These are phyloP conservation scores for Aythya baeri DNA, from an alignment of 2,113 vertebrate genomes.

Conservation along the genomic window DNA sequence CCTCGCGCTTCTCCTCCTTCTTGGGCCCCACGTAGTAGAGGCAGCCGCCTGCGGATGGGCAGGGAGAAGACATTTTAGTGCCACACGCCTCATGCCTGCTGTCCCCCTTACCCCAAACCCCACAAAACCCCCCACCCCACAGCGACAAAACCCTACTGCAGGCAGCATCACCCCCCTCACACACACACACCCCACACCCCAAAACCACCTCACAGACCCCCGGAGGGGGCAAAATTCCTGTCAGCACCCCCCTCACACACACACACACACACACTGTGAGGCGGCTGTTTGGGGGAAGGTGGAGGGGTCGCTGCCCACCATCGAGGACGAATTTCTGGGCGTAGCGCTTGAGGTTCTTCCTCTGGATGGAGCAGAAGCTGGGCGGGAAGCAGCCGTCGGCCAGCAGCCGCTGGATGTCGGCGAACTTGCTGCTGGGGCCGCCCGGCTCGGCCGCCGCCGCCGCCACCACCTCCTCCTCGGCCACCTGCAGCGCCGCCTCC, in stretches of 20 bases:
- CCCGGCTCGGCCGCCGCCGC: constrained; percentile 76
- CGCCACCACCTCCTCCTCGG: constrained; percentile 85
- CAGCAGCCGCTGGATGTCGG: constrained; percentile 87
- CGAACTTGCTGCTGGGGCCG: constrained; percentile 80
- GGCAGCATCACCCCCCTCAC: no score
- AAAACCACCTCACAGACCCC: no score
- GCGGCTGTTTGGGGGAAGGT: no score
- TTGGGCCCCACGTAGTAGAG: constrained; percentile 91
- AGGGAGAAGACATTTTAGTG: no score
- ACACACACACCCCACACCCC: no score
- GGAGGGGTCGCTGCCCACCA: constrained; percentile 51
- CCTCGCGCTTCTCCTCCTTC: constrained; percentile 90
- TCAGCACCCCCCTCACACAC: no score
- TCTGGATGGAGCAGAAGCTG: constrained; percentile 84
- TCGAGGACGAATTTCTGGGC: constrained; percentile 88
- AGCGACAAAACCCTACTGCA: no score
- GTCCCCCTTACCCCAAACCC: no score
- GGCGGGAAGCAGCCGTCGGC: constrained; percentile 86
- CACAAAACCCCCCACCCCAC: no score
- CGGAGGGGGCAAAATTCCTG: no score
- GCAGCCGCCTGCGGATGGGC: constrained; percentile 78
- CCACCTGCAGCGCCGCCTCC: constrained; percentile 77
- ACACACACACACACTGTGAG: no score
- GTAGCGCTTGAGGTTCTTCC: constrained; percentile 88
- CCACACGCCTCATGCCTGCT: no score